These are phyloP conservation scores for Ageneiosus marmoratus DNA, from an alignment of 2,113 vertebrate genomes.

Conservation along the genomic window DNA sequence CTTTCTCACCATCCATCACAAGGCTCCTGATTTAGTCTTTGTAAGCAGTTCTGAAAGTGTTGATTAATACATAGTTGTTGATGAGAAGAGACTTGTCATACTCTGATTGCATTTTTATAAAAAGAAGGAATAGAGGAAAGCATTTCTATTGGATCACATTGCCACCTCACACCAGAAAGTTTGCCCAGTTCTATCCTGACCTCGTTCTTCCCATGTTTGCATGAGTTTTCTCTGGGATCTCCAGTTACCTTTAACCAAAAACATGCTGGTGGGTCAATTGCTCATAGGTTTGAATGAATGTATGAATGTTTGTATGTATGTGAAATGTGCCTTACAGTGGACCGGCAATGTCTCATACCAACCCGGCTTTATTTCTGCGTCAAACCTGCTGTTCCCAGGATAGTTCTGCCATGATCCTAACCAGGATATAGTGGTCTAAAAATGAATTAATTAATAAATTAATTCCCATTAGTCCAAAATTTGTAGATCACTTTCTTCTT, in stretches of 20 bases:
- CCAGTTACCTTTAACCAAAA: not conserved
- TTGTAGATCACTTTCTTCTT: not conserved
- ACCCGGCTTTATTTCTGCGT: not conserved
- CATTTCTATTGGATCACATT: not conserved
- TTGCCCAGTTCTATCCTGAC: not conserved
- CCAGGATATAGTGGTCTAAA: not conserved
- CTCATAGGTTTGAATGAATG: not conserved
- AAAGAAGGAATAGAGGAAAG: not conserved
- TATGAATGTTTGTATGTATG: not conserved
- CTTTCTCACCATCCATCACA: slow-evolving; percentile 18
- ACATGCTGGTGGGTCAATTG: not conserved
- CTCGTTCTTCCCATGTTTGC: not conserved
- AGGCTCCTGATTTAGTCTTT: slow-evolving; percentile 23
- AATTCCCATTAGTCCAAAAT: not conserved
- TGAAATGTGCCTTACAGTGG: not conserved
- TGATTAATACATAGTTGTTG: slow-evolving; percentile 30
- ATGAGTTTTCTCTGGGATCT: not conserved
- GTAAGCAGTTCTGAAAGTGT: slow-evolving; percentile 33
- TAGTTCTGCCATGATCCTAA: not conserved
- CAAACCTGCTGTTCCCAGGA: not conserved
- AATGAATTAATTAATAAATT: not conserved
- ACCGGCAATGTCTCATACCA: not conserved
- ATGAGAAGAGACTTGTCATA: slow-evolving; percentile 13
- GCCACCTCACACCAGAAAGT: not conserved
- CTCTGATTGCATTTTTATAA: slow-evolving; percentile 33